Evolutionary conservation across 2,113 vertebrate genomes (phyloP), one percentile per base, ranked within the genome.

Genomic region (Haplotaxodon microlepis): DNA sequence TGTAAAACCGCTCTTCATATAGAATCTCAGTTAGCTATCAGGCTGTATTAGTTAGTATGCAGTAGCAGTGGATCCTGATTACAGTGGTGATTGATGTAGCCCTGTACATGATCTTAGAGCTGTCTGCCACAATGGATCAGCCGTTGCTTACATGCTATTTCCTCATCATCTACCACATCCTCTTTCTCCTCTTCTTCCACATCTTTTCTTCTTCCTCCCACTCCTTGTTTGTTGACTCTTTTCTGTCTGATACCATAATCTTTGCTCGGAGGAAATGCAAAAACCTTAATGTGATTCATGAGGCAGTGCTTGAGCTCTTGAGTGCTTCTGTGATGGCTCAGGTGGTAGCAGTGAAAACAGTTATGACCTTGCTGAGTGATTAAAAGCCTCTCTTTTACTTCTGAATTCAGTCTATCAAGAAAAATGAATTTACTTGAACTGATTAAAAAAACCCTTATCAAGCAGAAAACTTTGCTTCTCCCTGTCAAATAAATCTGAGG

Each of bases 21-120:
- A 80, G 50, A 8, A 14, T 51, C 29, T 47, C 54, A 79, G n/a
- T 61, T 50, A 89, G 82, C 34, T 14, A 19, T 84, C 56, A 47
- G 27, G 45, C 45, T 51, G 27, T 31, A 50, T 50, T 76, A 76
- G 73, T 83, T 82, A 54, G 45, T 85, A 69, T 78, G 84, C 85
- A 73, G 42, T 66, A 27, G 50, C 82, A 80, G 63, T 80, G 80
- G 31, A 13, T 88, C 36, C 79, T 81, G 91, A 86, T 93, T 87
- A 86, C 88, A 47, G 63, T 53, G 61, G 50, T 91, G 91, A 91
- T 89, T 87, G 86, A 90, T 90, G 85, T 31, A 63, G 27, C 57
- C 79, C 78, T 81, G 42, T 73, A 47, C 88, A 69, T 36, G 45
- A 90, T 88, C 51, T 91, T 21, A 42, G 81, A 84, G 69, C 79